A percentile compares a stretch with the other conserved stretches of the same genome.
These are phyloP conservation scores for Dicrurus megarhynchus DNA, from an alignment of 2,113 vertebrate species.

Conservation along the genomic window DNA sequence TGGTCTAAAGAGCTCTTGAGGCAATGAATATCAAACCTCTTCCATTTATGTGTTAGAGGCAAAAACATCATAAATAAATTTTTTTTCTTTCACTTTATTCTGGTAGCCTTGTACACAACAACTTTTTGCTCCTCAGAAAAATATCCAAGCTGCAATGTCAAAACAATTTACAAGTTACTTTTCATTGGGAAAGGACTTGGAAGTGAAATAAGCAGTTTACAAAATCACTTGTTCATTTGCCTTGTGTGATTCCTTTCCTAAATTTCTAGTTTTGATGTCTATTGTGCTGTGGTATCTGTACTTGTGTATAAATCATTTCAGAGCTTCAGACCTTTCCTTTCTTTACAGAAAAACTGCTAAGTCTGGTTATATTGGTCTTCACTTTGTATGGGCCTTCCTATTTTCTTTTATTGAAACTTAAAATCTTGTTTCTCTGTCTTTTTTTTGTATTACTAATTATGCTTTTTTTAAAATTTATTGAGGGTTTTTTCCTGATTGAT, in stretches of 20 bases:
- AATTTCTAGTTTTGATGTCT: background rate
- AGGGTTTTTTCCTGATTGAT: background rate
- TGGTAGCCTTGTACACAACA: background rate
- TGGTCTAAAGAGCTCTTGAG: background rate
- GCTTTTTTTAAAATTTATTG: background rate
- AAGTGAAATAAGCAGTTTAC: background rate
- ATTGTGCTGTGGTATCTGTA: background rate
- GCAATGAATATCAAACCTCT: background rate
- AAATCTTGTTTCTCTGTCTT: background rate
- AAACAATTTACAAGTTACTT: background rate
- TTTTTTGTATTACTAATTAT: background rate
- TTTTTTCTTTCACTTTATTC: background rate
- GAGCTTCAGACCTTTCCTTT: background rate
- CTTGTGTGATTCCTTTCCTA: background rate
- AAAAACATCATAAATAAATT: background rate
- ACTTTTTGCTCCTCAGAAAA: background rate
- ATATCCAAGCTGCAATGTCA: background rate
- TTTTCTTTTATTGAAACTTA: background rate
- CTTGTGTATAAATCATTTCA: background rate
- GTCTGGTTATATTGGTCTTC: background rate
- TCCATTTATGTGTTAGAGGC: background rate
- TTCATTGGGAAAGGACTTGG: background rate
- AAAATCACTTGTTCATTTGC: background rate
- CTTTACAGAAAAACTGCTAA: background rate
- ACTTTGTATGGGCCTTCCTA: background rate